A percentile compares a stretch with the other conserved stretches of the same genome.
phyloP scores from a whole-genome alignment of 2,888 invertebrate species.

The Ophion slaviceki region DNA sequence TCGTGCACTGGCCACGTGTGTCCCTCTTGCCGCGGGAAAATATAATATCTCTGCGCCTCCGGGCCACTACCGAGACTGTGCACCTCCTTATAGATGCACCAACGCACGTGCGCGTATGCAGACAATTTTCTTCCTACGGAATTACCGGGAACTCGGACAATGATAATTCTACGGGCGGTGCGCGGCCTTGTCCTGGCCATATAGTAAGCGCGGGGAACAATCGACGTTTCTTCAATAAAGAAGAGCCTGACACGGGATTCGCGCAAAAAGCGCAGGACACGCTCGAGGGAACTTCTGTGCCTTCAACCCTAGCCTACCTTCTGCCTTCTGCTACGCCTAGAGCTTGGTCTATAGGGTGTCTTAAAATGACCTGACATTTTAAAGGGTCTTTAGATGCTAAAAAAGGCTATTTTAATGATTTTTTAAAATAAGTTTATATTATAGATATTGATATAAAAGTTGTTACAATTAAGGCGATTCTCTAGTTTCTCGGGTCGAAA shows the following conservation, averaged over 20 bases:
- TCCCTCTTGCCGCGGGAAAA: slow-evolving; percentile 50
- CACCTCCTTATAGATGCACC: slow-evolving; percentile 4
- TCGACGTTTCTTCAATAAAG: slow-evolving; percentile 58
- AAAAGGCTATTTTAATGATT: too few species aligned
- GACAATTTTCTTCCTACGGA: slow-evolving; percentile 51
- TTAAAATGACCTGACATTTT: too few species aligned
- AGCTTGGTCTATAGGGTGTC: too few species aligned
- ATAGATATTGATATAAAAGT: too few species aligned
- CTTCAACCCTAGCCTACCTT: too few species aligned
- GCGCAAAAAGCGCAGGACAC: slow-evolving; percentile 19
- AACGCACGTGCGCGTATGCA: neutral
- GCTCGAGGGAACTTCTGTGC: neutral
- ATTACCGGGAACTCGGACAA: slow-evolving; percentile 63
- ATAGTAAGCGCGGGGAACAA: slow-evolving; percentile 49
- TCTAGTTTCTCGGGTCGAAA: too few species aligned
- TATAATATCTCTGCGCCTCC: slow-evolving; percentile 30
- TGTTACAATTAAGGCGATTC: too few species aligned
- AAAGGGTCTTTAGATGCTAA: too few species aligned
- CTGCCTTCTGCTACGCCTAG: too few species aligned
- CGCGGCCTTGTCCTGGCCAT: slow-evolving; percentile 50
- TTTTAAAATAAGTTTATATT: too few species aligned
- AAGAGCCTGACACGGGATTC: slow-evolving; percentile 46
- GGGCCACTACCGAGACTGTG: slow-evolving; percentile 7
- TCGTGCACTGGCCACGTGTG: slow-evolving; percentile 4
- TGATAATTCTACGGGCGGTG: slow-evolving; percentile 55